Evolutionary conservation across 2,797 vertebrate genomes (phyloP).

Genomic region (Epinephelus malabaricus): DNA sequence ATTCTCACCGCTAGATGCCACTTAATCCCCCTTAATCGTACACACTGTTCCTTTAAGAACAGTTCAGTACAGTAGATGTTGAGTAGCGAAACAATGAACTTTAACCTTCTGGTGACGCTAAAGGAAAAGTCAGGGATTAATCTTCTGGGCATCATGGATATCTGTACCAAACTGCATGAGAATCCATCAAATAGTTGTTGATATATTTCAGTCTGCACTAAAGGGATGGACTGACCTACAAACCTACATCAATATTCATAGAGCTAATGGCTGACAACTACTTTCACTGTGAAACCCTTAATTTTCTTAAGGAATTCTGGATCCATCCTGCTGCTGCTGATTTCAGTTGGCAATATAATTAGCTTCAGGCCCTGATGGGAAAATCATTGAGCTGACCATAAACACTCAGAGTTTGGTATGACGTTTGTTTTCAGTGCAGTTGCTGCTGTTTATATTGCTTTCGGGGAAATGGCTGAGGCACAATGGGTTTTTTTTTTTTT

Average conservation of each 20-base stretch:
- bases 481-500: not conserved
- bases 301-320: not conserved
- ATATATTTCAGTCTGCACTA: not conserved
- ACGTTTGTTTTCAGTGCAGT: conserved; percentile 56
- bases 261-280: not conserved
- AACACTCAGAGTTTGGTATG: conserved; percentile 58
- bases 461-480: conserved; percentile 29
- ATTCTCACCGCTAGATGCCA: no score
- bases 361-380: conserved; percentile 45
- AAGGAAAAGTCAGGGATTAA: not conserved
- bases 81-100: no score
- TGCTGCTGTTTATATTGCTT: conserved; percentile 67
- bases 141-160: not conserved
- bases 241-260: not conserved
- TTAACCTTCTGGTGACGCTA: not conserved
- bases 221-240: not conserved
- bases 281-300: not conserved
- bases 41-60: no score
- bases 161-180: not conserved
- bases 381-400: conserved; percentile 39
- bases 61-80: no score
- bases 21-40: no score
- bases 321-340: conserved; percentile 4
- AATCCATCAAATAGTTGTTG: not conserved
- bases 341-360: conserved; percentile 43